Evolutionary conservation across 64 coral and sea anemone species (phyloP).

Genomic region (Pocillopora verrucosa): DNA sequence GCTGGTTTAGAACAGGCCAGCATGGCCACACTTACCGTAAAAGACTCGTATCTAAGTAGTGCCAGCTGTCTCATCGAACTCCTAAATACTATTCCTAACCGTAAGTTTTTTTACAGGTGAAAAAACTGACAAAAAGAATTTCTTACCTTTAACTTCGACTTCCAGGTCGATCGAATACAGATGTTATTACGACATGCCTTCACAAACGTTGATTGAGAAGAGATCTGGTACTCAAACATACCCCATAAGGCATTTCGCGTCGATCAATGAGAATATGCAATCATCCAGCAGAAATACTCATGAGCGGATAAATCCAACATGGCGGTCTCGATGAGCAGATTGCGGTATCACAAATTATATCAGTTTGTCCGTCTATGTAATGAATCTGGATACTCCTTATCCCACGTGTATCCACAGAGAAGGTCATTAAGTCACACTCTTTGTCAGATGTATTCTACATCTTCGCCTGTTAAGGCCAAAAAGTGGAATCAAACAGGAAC

Average conservation of each 20-base stretch:
- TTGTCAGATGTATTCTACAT: background rate
- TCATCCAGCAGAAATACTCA: background rate
- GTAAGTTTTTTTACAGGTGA: too few relatives aligned
- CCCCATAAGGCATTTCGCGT: background rate
- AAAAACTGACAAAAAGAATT: too few relatives aligned
- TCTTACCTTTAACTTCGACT: too few relatives aligned
- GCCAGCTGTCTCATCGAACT: too few relatives aligned
- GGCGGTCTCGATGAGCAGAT: background rate
- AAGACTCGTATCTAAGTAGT: too few relatives aligned
- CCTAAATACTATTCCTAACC: too few relatives aligned
- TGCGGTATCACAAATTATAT: background rate
- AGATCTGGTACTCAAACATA: background rate
- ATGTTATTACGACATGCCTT: too few relatives aligned
- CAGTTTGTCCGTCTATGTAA: background rate
- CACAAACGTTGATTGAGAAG: background rate
- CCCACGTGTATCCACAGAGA: background rate
- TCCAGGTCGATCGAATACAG: too few relatives aligned
- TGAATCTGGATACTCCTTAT: background rate
- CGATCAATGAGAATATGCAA: background rate
- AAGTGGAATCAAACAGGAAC: background rate
- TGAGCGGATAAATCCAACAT: background rate
- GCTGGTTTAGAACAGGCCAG: too few relatives aligned
- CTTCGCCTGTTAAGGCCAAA: background rate
- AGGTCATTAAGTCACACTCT: background rate
- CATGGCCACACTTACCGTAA: too few relatives aligned